Evolutionary conservation across 2,113 vertebrate genomes (phyloP).

Genomic region (Cephalophus harveyi): DNA sequence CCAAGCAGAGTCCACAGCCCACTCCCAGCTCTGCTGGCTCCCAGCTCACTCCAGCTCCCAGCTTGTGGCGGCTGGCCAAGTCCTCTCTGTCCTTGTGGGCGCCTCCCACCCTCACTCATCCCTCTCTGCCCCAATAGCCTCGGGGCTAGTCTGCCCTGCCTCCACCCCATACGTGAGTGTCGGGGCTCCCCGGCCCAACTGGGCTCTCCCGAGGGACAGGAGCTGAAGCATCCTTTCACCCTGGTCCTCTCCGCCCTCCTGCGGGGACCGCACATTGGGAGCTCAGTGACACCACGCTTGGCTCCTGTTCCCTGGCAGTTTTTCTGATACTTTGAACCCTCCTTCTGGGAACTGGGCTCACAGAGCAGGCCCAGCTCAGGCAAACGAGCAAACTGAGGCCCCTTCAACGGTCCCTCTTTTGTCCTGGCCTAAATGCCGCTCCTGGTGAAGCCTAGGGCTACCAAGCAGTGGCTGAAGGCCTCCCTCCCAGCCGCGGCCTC

Average conservation of each 20-base stretch:
- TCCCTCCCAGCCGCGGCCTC: background rate
- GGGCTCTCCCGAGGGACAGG: background rate
- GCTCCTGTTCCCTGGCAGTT: background rate
- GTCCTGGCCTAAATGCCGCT: background rate
- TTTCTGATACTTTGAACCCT: background rate
- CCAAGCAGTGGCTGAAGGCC: rapidly evolving
- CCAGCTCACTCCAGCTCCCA: rapidly evolving
- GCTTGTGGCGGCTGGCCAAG: rapidly evolving
- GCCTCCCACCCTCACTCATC: rapidly evolving
- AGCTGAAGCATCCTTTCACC: background rate
- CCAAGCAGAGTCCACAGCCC: background rate
- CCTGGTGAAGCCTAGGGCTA: background rate
- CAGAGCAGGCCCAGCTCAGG: background rate
- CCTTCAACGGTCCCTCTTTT: background rate
- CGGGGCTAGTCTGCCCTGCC: background rate
- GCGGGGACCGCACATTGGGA: background rate
- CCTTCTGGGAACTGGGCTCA: background rate
- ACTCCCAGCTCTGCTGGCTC: rapidly evolving
- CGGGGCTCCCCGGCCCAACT: rapidly evolving
- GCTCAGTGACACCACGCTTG: rapidly evolving
- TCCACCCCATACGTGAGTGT: rapidly evolving
- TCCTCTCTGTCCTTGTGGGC: background rate
- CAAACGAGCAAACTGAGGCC: background rate
- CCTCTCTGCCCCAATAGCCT: background rate
- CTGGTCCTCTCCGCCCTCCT: rapidly evolving